Percentiles rank a stretch among this genome's conserved stretches.
These are phyloP conservation scores for Epinotia demarniana DNA, from an alignment of 2,888 invertebrate genomes.

Conservation along the genomic window DNA sequence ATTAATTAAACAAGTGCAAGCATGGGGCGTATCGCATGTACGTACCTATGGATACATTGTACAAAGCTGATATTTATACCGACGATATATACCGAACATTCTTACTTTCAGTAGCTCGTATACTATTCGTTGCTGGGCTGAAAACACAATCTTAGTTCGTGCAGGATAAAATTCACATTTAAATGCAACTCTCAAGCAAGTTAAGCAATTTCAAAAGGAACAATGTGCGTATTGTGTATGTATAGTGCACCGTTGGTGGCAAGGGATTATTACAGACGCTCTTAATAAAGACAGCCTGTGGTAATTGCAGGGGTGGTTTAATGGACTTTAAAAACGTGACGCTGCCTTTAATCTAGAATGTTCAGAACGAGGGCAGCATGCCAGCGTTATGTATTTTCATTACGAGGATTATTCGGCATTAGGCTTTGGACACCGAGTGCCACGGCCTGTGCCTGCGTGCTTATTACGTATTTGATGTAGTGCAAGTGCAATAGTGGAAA, in stretches of 20 bases:
- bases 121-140: neutral
- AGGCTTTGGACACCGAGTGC: constrained; percentile 7
- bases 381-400: constrained; percentile 44
- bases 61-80: neutral
- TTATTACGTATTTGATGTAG: neutral
- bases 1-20: constrained; percentile 32
- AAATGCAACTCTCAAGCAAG: neutral
- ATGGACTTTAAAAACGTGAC: constrained; percentile 67
- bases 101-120: neutral
- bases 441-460: neutral
- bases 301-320: constrained; percentile 64
- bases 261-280: constrained; percentile 42
- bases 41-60: neutral
- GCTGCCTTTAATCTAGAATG: constrained; percentile 52
- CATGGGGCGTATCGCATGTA: constrained; percentile 14
- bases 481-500: neutral
- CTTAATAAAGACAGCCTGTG: constrained; percentile 64
- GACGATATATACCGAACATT: neutral
- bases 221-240: neutral
- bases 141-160: neutral
- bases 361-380: constrained; percentile 55
- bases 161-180: neutral
- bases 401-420: constrained; percentile 25
- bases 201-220: neutral
- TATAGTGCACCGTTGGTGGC: constrained; percentile 43